Base-by-base conservation (phyloP, 1,140 invertebrate species). In the Dolichoris vasculosae region DNA sequence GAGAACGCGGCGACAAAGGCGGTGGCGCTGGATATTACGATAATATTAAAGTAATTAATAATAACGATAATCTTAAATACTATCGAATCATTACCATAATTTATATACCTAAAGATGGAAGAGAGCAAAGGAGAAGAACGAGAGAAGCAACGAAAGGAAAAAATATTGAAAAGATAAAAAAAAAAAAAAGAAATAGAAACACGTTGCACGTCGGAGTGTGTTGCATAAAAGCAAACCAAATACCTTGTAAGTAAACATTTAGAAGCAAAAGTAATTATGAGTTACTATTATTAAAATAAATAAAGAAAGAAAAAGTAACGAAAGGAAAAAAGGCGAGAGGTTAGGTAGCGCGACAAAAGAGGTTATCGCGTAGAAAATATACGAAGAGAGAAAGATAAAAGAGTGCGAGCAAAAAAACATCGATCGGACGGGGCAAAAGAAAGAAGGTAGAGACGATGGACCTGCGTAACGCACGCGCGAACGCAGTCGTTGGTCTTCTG, bases 1-100 rank as follows among this genome's bases (percentile, higher is more conserved):
- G 32, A 77, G 78, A 80, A 77, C 43, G 43, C 48, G 84, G 48
- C 71, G 76, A 83, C 69, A 64, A 86, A 79, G 88, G 86, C 87
- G 88, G 86, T 88, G 86, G 83, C 86, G 88, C 87, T 87, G 84
- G 87, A 89, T 88, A 88, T 88, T 83, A 88, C 86, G 87, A 88
- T 88, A 88, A 88, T 80, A 88, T 90, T 88, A 88, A 88, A 89
- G 85, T 88, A 88, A 88, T 85, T 88, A 84, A 89, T 89, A 87
- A 86, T 88, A 87, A 87, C 73, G 85, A 88, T 87, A 85, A 89
- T 89, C 89, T 89, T 90, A 91, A 91, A 90, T 92, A 90, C 89
- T 93, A 92, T 89, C 89, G 91, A 92, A 93, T 92, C 91, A 93
- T 93, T 92, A 93, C 91, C 91, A 92, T 93, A 93, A 93, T 93